Conservation (phyloP, 2,113 vertebrate genomes). For the Melanerpes formicivorus region DNA sequence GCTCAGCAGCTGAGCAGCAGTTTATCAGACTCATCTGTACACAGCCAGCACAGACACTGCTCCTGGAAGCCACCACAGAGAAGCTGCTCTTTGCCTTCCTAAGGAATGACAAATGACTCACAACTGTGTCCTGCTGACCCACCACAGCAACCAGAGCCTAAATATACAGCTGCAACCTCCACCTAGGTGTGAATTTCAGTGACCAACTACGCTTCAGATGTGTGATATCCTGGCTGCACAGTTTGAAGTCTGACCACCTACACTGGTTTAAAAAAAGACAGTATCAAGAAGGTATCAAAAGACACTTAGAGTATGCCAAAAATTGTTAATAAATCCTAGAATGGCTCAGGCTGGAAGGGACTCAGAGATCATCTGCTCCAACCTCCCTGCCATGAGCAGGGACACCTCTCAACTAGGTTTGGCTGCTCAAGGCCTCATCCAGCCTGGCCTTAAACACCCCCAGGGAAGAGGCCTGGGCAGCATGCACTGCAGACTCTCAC, state of each 20-base stretch:
- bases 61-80: background rate
- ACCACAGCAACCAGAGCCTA: background rate
- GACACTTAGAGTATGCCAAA: background rate
- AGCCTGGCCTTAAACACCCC: too few relatives aligned
- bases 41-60: background rate
- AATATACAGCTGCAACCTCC: background rate
- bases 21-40: background rate
- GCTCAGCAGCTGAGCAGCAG: background rate
- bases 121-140: conserved; percentile 12
- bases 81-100: background rate
- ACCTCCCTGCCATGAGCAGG: too few relatives aligned
- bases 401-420: too few relatives aligned
- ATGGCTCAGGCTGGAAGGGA: too few relatives aligned
- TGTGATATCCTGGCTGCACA: background rate
- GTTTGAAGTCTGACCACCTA: background rate
- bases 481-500: too few relatives aligned
- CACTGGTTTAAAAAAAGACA: background rate
- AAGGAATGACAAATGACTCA: background rate
- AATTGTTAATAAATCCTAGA: background rate
- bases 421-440: too few relatives aligned
- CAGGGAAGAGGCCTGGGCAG: too few relatives aligned
- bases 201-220: background rate
- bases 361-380: too few relatives aligned
- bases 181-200: background rate
- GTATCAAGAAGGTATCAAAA: background rate